These are phyloP conservation scores for Pseudochirops cupreus DNA, from an alignment of 2,797 vertebrate genomes.

Conservation along the genomic window DNA sequence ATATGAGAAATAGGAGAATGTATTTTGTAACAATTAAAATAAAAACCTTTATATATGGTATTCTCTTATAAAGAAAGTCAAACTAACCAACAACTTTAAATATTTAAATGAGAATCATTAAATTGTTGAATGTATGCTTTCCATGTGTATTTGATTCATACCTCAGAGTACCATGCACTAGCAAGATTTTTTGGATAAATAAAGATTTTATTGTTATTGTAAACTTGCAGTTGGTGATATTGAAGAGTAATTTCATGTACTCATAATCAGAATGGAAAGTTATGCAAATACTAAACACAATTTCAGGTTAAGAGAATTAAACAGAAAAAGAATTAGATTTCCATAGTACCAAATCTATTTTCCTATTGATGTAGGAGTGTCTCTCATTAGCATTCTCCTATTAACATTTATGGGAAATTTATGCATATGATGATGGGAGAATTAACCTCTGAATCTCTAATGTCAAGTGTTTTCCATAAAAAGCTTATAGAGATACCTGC, in stretches of 20 bases:
- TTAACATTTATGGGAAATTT: constrained; percentile 74
- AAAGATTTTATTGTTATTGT: constrained; percentile 12
- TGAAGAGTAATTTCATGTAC: constrained; percentile 33
- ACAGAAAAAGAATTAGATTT: constrained; percentile 62
- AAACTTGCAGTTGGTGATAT: constrained; percentile 8
- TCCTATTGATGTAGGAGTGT: constrained; percentile 45
- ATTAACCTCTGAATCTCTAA: constrained; percentile 76
- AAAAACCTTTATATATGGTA: background rate
- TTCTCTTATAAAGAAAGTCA: constrained; percentile 26
- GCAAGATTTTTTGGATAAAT: constrained; percentile 2
- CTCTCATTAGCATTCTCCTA: constrained; percentile 71
- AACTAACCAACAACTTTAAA: background rate
- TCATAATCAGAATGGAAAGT: constrained; percentile 46
- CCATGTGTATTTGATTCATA: background rate
- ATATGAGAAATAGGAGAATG: background rate
- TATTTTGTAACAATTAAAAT: background rate
- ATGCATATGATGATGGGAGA: constrained; percentile 66
- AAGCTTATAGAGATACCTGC: constrained; percentile 57
- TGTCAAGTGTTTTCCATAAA: constrained; percentile 74
- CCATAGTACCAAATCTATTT: constrained; percentile 40
- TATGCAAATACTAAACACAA: constrained; percentile 34
- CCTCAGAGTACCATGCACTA: background rate
- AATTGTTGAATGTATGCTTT: constrained; percentile 13
- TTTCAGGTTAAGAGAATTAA: constrained; percentile 44
- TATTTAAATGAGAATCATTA: constrained; percentile 26